Percentiles rank a stretch among this genome's conserved stretches.
phyloP scores from a whole-genome alignment of 64 coral and sea anemone species.

The Montipora capricornis region DNA sequence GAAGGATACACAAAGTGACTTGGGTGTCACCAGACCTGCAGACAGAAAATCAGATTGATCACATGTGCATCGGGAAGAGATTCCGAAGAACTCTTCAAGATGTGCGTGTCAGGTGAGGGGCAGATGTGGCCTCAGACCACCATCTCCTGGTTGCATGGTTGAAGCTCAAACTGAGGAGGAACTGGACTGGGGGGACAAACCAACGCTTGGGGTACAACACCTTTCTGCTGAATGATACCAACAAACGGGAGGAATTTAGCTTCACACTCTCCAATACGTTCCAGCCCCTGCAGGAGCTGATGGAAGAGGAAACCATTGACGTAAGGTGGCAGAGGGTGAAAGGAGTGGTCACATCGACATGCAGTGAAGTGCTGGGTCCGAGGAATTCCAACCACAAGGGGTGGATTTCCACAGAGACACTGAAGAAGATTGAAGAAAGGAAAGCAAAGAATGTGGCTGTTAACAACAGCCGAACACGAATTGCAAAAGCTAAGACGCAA shows the following conservation, averaged over 20 bases:
- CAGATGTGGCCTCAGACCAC: not conserved
- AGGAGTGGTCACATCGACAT: not conserved
- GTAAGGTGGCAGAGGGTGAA: not conserved
- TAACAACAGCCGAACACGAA: not conserved
- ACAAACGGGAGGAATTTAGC: not conserved
- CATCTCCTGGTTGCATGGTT: not conserved
- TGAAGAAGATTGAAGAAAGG: not conserved
- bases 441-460: not conserved
- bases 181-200: slow-evolving; percentile 9
- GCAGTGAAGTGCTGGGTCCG: not conserved
- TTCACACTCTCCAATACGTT: slow-evolving; percentile 1
- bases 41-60: slow-evolving; percentile 48
- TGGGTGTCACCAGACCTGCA: slow-evolving; percentile 22
- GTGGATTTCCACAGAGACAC: slow-evolving; percentile 3
- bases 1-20: slow-evolving; percentile 22
- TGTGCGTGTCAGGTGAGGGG: slow-evolving; percentile 11
- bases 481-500: not conserved
- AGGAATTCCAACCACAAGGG: not conserved
- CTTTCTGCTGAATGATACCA: not conserved
- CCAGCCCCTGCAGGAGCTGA: slow-evolving; percentile 2
- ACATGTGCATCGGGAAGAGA: slow-evolving; percentile 24
- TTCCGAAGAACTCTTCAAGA: slow-evolving; percentile 5
- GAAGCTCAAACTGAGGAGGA: not conserved
- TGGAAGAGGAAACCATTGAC: slow-evolving; percentile 6
- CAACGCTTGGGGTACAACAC: slow-evolving; percentile 1